Evolutionary conservation across 2,113 vertebrate genomes (phyloP), one percentile per base, ranked within the genome.

Genomic region (Parotia lawesii): DNA sequence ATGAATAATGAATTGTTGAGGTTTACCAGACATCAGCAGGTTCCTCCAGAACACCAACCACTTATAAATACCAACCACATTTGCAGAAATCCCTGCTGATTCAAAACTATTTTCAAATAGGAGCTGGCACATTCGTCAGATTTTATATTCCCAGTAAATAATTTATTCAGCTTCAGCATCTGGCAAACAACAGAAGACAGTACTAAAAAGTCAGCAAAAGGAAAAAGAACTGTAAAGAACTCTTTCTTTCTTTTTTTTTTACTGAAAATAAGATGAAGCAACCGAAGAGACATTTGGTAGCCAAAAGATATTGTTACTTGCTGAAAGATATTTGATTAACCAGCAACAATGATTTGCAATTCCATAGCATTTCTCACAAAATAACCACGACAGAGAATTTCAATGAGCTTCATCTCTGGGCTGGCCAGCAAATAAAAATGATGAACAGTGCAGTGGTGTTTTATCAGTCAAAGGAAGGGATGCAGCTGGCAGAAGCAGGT

Each of bases 241-340:
- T 38, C 1, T 11, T n/a, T 14, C 12, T 74, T 77, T 65, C 15
- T 76, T 58, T 4, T 9, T 69, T 83, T 75, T 75, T 47, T 2
- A 11, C 15, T 78, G 38, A 35, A 80, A 90, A 81, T 78, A 90
- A 88, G 20, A 78, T 75, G 66, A 82, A 81, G 19, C 24, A 62
- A 89, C 58, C 71, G 69, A 85, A 85, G 44, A 85, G 11, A 57
- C 23, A 78, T 20, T 40, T 56, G n/a, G 14, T 84, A 92, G 75
- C 50, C 60, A 48, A 90, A 95, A 95, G 28, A 84, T 48, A 86
- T 10, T 88, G 51, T 84, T 86, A 85, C 48, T 94, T 81, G 45
- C 40, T 95, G 85, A 93, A 93, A 94, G 60, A 47, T 81, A 78
- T 92, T 90, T 92, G 85, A 92, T 88, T 88, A 96, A 92, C 57